Evolutionary conservation across 2,888 invertebrate genomes (phyloP), one percentile per base, ranked within the genome.

Genomic region (Alentia gelatinosa): DNA sequence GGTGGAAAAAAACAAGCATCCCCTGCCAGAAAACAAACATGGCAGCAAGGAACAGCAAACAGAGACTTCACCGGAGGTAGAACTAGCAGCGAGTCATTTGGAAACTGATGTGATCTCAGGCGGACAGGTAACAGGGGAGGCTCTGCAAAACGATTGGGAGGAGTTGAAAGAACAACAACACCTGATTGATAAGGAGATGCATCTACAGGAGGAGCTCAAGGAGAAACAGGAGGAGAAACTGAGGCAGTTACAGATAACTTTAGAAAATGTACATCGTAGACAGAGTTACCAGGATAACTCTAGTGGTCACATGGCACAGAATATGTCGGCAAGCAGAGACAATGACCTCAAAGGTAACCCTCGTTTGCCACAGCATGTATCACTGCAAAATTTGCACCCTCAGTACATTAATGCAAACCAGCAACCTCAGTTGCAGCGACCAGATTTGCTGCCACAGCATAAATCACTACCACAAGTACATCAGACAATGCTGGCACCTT

Each of bases 201-300:
- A 47, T 1, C 33, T 15, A 0, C 86, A 86, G 47, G 42, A 35
- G 47, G 47, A 86, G 30, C 40, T 86, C 0, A 86, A 86, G 50
- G 47, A 33, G 33, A 86, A 30, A 30, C 86, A 86, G 35, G 86
- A 42, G 86, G 86, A 86, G 86, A 86, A 86, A 47, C 86, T 86
- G 30, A 42, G 30, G 47, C 42, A 30, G 30, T 30, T 86, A 12
- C 86, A 50, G 35, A 42, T 50, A 19, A 83, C 83, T 35, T 39
- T 83, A 23, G 37, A 83, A 19, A 35, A 35, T 4, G 23, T 83
- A 26, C 39, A 83, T 7, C 83, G 68, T 26, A 68, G 68, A 30
- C 68, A 68, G 68, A 68, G 68, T 15, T 68, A 68, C 68, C 68
- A 68, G 68, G 68, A 68, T 12, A 68, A 26, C 30, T 30, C 68